Base-by-base conservation (phyloP, 2,888 invertebrate genomes). In the Kryphioiulus occultus region DNA sequence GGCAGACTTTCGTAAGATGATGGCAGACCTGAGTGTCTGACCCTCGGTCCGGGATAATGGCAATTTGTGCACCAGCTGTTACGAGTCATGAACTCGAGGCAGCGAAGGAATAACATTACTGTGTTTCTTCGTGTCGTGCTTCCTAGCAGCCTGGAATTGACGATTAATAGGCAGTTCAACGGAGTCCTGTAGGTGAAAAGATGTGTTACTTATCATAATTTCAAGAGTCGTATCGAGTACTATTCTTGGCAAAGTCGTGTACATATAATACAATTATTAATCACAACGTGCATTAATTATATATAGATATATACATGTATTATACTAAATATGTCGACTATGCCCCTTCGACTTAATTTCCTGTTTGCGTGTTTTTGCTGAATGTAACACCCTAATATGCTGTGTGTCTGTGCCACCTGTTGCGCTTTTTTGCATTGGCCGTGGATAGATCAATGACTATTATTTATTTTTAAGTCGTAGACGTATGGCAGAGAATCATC, bases 1-100 rank as follows among this genome's bases (percentile, higher is more conserved):
- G 42, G 90, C 91, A 5, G 92, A 92, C 88, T 92, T 92, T 88
- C 90, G 91, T 5, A 91, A 91, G 88, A 91, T 92, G 91, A 91
- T 91, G 90, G 91, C 90, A 0, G 91, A 91, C 82, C 89, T 91
- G 86, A 91, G 91, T 89, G 90, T 91, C 86, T 86, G 86, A 86
- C 86, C 42, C 78, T 30, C 15, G 30, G 30, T 17, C 26, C 30
- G 15, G 30, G 30, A 7, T 30, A 78, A 78, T 30, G 78, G 30
- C 15, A 30, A 78, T 78, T 30, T 30, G 78, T 30, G 78, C 78
- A 30, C 12, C 78, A 78, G 1, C 30, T 30, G 78, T 78, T 78
- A n/a, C 26, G 26, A 78, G 26, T 78, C 17, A 78, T 78, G 78
- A 78, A 78, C 78, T 78, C 30, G 78, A 30, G 78, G 30, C 78